Percentiles rank a stretch among this genome's conserved stretches.
Evolutionary conservation across 1,140 invertebrate genomes (phyloP).

Genomic region (Diprion similis): DNA sequence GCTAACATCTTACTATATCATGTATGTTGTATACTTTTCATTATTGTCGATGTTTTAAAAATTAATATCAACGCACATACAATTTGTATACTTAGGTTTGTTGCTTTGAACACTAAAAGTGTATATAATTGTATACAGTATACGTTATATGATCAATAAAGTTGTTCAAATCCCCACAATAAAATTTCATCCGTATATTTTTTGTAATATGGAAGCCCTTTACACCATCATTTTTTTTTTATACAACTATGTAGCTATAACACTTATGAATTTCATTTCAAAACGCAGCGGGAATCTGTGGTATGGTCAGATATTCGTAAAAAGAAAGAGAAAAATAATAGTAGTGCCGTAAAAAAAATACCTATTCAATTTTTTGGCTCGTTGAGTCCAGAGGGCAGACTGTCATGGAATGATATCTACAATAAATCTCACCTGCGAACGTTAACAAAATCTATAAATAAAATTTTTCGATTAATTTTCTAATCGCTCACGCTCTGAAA

Average conservation of each 20-base stretch:
- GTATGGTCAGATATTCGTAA: not conserved
- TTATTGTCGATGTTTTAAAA: constrained; percentile 13
- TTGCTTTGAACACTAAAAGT: not conserved
- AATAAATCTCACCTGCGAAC: too few species aligned
- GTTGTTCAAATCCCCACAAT: constrained; percentile 17
- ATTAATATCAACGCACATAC: constrained; percentile 25
- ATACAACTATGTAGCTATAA: constrained; percentile 29
- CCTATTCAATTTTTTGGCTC: not conserved
- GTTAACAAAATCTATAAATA: too few species aligned
- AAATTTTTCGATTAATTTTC: not conserved
- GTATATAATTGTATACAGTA: constrained; percentile 21
- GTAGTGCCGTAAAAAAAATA: not conserved
- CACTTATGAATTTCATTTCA: constrained; percentile 32
- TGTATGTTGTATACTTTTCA: not conserved
- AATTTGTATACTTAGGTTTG: constrained; percentile 40
- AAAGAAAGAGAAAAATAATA: not conserved
- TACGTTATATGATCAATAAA: constrained; percentile 24
- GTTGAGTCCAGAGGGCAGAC: too few species aligned
- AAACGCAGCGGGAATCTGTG: constrained; percentile 15
- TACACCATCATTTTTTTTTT: constrained; percentile 37
- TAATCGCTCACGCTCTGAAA: not conserved
- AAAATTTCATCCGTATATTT: constrained; percentile 26
- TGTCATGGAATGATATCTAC: too few species aligned
- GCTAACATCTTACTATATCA: too few species aligned
- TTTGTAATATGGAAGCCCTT: constrained; percentile 38